Base-by-base conservation (phyloP, 2,888 invertebrate genomes). In the Listrodromus nycthemerus region DNA sequence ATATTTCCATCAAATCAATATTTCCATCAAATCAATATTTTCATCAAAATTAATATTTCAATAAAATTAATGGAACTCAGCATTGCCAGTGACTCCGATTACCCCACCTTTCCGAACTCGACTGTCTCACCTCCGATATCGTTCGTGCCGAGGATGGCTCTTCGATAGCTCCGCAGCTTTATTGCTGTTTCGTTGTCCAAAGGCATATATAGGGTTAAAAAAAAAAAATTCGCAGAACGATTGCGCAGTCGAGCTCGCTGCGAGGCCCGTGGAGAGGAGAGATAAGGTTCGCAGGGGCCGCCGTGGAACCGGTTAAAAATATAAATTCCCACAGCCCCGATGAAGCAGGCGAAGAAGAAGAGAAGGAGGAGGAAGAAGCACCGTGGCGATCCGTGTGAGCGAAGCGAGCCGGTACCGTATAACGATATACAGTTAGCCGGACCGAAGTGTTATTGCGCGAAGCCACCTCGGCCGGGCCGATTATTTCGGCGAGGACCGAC, bases 241-340 rank as follows among this genome's bases (percentile, higher is more conserved):
- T 71, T 27, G 71, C 71, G 48, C 69, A n/a, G 61, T 78, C 69
- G 81, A 77, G 77, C 79, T 69, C 74, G 65, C 63, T 61, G 84
- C 86, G 87, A 65, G 77, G 80, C 80, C 63, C 84, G 88, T 16
- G 48, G 67, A 65, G 63, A 58, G 48, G 21, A 24, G 69, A 55
- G 45, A 71, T 58, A 58, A 58, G 63, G 45, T 45, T 75, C 41
- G 37, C 55, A 67, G 76, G 52, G 66, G 69, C 58, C 69, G 67
- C 85, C 85, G 79, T 87, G 85, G 85, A 90, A 90, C 89, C 90
- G 90, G 90, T 90, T 89, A 88, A 91, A 91, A 90, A 89, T 90
- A 88, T 88, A 85, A 88, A 88, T 90, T 90, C 89, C 87, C 90
- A 83, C 83, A 90, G 89, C 89, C 83, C 82, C 86, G 81, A 73